Conservation (phyloP, 2,797 vertebrate genomes). For the Gambelia wislizenii region DNA sequence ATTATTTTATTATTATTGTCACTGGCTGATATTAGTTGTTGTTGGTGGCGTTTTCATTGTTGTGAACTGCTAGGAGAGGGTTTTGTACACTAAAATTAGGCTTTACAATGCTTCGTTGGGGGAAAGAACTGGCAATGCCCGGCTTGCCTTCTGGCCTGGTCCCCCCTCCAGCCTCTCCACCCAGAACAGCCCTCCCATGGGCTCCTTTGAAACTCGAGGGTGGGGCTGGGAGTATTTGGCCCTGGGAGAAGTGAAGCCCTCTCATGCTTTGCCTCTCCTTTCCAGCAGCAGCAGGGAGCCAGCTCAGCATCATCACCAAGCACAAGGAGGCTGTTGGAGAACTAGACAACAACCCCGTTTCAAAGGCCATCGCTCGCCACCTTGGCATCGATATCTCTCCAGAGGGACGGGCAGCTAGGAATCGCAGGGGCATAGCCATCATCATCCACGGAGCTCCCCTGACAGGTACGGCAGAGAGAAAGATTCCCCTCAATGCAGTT, state of each 20-base stretch:
- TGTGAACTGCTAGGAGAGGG: background rate
- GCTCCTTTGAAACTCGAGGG: background rate
- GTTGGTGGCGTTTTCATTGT: background rate
- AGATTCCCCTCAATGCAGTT: background rate
- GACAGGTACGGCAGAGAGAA: constrained; percentile 78
- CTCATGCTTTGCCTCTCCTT: background rate
- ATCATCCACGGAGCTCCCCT: constrained; percentile 88
- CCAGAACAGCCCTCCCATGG: background rate
- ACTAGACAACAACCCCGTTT: constrained; percentile 80
- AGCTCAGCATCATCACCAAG: constrained; percentile 24
- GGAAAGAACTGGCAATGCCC: background rate
- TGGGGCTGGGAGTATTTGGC: background rate
- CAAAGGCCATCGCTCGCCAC: constrained; percentile 80
- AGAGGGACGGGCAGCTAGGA: constrained; percentile 73
- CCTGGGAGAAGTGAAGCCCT: background rate
- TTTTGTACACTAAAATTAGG: background rate
- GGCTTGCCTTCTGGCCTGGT: background rate
- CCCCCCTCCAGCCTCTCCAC: background rate
- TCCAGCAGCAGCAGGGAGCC: constrained; percentile 51
- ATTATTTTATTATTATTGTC: too few species aligned
- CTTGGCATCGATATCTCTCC: constrained; percentile 80
- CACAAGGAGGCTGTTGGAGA: constrained; percentile 68
- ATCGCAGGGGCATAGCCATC: constrained; percentile 82
- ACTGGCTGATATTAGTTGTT: too few species aligned
- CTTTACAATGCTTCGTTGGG: background rate